phyloP scores from a whole-genome alignment of 2,888 invertebrate genomes.

The Thumatha senex region DNA sequence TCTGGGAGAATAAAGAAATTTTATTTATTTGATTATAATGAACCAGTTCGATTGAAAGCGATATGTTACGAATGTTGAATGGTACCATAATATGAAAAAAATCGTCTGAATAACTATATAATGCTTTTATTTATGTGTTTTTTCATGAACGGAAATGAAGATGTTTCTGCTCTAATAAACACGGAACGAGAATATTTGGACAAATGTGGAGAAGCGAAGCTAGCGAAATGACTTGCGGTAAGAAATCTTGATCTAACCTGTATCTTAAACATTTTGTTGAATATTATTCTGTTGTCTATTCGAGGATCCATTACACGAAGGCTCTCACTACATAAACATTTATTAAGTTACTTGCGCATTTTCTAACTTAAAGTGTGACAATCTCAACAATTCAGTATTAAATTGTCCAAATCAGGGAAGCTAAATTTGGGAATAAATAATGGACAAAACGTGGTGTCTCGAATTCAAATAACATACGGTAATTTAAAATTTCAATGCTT shows the following conservation, averaged over 20 bases:
- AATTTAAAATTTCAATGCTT: slow-evolving; percentile 26
- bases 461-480: slow-evolving; percentile 22
- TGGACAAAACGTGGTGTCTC: not conserved
- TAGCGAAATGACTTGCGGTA: slow-evolving; percentile 87
- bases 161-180: slow-evolving; percentile 86
- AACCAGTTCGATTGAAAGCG: too few relatives aligned
- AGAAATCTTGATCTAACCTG: slow-evolving; percentile 27
- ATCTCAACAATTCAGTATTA: not conserved
- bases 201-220: slow-evolving; percentile 84
- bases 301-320: slow-evolving; percentile 1
- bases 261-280: slow-evolving; percentile 13
- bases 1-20: too few relatives aligned
- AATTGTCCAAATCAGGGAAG: not conserved
- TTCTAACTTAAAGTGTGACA: not conserved
- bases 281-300: not conserved
- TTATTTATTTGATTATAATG: too few relatives aligned
- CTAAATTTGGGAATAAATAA: not conserved
- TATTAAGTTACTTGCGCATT: not conserved
- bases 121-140: not conserved
- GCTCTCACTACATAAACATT: not conserved
- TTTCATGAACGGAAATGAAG: slow-evolving; percentile 47
- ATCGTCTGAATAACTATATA: too few relatives aligned
- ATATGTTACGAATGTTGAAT: too few relatives aligned
- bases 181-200: slow-evolving; percentile 86
- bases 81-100: too few relatives aligned